These are phyloP conservation scores for Cricetomys ansorgei DNA, from an alignment of 2,113 vertebrate genomes.

Conservation along the genomic window DNA sequence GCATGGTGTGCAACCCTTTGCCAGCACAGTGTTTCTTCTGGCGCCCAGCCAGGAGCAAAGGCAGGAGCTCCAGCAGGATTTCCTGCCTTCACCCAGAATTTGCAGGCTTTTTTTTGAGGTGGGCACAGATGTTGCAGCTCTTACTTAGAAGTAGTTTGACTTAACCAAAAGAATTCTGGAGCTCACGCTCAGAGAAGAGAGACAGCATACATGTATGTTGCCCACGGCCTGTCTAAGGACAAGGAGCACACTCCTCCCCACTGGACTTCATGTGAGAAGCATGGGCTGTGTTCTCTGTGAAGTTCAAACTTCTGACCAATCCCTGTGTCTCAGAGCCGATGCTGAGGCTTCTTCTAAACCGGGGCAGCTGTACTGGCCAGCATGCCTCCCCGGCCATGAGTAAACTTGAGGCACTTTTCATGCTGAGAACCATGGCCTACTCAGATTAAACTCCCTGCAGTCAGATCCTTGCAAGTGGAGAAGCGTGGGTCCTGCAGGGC, in stretches of 20 bases:
- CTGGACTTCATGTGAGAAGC: not conserved
- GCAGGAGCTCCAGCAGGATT: slow-evolving; percentile 53
- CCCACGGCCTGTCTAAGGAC: not conserved
- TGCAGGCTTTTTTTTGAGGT: slow-evolving; percentile 60
- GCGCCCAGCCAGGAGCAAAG: fast-evolving
- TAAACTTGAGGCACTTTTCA: not conserved
- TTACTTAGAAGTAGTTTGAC: slow-evolving; percentile 21
- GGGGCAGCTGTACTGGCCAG: fast-evolving
- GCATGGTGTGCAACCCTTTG: not conserved
- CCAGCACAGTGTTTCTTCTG: slow-evolving; percentile 38
- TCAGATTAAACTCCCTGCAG: not conserved
- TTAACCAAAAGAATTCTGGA: slow-evolving; percentile 68
- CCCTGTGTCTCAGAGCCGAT: not conserved
- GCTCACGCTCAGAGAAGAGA: not conserved
- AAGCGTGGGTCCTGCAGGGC: fast-evolving
- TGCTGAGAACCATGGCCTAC: not conserved
- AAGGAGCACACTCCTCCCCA: not conserved
- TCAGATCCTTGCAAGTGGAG: not conserved
- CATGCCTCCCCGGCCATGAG: fast-evolving
- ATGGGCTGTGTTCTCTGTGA: not conserved
- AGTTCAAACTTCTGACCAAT: not conserved
- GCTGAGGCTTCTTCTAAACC: not conserved
- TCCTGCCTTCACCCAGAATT: slow-evolving; percentile 72
- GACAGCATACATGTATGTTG: not conserved
- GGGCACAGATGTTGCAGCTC: slow-evolving; percentile 56